These are phyloP conservation scores for Branchellion lobata DNA, from an alignment of 2,888 invertebrate genomes.

Conservation along the genomic window DNA sequence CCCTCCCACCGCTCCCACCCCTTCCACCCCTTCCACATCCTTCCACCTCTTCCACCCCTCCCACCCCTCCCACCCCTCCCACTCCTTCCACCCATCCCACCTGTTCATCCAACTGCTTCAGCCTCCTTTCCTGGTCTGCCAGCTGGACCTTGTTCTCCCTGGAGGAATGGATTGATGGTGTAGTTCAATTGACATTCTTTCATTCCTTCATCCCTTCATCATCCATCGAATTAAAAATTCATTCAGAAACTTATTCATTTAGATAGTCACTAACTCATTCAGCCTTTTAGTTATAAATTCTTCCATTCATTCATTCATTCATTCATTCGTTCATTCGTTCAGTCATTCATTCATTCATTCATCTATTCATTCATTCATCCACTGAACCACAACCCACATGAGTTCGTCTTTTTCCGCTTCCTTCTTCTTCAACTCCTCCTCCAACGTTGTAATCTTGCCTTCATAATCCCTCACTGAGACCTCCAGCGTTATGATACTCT, in stretches of 20 bases:
- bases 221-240: not conserved
- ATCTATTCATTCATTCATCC: slow-evolving; percentile 1
- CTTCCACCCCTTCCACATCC: no score
- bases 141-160: slow-evolving; percentile 46
- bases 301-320: not conserved
- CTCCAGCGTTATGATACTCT: slow-evolving; percentile 29
- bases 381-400: no score
- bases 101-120: slow-evolving; percentile 55
- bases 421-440: not conserved
- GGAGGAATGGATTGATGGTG: not conserved
- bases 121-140: slow-evolving; percentile 55
- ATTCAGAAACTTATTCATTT: not conserved
- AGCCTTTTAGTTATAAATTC: no score
- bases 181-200: no score
- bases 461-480: slow-evolving; percentile 22
- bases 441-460: not conserved
- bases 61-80: slow-evolving; percentile 57
- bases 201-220: not conserved
- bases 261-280: not conserved
- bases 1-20: no score
- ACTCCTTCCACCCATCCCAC: slow-evolving; percentile 56
- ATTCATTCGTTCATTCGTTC: not conserved
- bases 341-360: not conserved
- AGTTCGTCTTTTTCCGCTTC: not conserved
- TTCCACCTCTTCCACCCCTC: slow-evolving; percentile 59